phyloP scores from a whole-genome alignment of 2,797 vertebrate species.

The Argentina silus region DNA sequence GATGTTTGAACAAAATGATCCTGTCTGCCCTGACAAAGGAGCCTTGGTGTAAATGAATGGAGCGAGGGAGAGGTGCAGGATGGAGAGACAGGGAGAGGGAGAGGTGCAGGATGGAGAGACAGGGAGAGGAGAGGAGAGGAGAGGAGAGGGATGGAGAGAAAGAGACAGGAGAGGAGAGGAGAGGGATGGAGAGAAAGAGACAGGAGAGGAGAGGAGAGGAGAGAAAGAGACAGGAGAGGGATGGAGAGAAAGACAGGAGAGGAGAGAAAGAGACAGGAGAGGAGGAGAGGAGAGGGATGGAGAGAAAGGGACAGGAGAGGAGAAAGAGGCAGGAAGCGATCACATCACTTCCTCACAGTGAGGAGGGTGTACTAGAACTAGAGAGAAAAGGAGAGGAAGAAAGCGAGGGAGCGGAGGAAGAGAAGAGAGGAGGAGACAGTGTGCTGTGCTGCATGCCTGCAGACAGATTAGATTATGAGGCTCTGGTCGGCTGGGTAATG shows the following conservation, averaged over 20 bases:
- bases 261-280: not conserved
- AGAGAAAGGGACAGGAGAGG: conserved; percentile 2
- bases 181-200: conserved; percentile 2
- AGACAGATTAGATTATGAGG: conserved; percentile 39
- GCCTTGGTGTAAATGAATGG: not conserved
- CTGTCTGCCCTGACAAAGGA: conserved; percentile 6
- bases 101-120: not conserved
- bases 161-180: not conserved
- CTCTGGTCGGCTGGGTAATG: conserved; percentile 23
- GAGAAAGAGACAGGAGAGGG: not conserved
- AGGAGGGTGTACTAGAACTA: not conserved
- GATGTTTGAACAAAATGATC: too few relatives aligned
- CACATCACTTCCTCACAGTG: too few relatives aligned
- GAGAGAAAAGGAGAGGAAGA: not conserved
- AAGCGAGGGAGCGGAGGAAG: not conserved
- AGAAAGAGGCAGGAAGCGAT: not conserved
- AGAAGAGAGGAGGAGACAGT: not conserved
- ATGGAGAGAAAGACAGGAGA: not conserved
- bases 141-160: not conserved
- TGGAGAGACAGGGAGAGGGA: not conserved
- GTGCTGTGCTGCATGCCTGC: conserved; percentile 20
- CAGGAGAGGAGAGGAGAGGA: not conserved
- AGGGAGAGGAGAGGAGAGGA: not conserved
- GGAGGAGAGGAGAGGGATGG: not conserved
- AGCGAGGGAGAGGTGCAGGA: not conserved